phyloP scores from a whole-genome alignment of 2,888 invertebrate genomes.

The Fabriciana adippe region DNA sequence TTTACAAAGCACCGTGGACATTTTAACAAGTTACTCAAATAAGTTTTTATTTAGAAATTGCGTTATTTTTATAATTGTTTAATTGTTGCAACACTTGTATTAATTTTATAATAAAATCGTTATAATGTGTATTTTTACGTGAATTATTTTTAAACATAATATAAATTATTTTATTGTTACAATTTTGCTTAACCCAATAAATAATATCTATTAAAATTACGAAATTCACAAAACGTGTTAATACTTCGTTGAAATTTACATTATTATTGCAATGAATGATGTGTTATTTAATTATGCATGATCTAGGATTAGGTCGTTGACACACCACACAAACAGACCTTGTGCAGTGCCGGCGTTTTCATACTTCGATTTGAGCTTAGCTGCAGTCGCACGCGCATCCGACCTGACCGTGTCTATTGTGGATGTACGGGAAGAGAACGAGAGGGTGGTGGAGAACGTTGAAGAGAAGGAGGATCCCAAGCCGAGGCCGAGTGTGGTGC shows the following conservation, averaged over 20 bases:
- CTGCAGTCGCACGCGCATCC: slow-evolving; percentile 75
- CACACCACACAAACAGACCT: slow-evolving; percentile 58
- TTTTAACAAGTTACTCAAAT: too few relatives aligned
- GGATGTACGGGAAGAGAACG: slow-evolving; percentile 47
- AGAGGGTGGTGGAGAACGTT: slow-evolving; percentile 65
- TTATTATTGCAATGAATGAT: not conserved
- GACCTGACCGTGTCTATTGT: slow-evolving; percentile 64
- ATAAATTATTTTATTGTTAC: too few relatives aligned
- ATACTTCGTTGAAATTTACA: not conserved
- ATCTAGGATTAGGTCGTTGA: slow-evolving; percentile 12
- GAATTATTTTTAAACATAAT: too few relatives aligned
- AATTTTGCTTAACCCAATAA: too few relatives aligned
- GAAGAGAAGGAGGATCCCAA: slow-evolving; percentile 74
- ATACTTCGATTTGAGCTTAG: slow-evolving; percentile 76
- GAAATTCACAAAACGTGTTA: too few relatives aligned
- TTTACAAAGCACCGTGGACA: too few relatives aligned
- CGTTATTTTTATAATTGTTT: too few relatives aligned
- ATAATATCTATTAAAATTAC: too few relatives aligned
- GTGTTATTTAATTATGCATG: not conserved
- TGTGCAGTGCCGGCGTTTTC: slow-evolving; percentile 76
- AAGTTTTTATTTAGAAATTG: too few relatives aligned
- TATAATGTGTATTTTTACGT: too few relatives aligned
- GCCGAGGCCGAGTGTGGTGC: slow-evolving; percentile 73
- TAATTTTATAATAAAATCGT: too few relatives aligned
- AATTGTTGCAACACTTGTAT: too few relatives aligned